Conservation (phyloP, 2,113 vertebrate genomes). For the Motacilla alba region DNA sequence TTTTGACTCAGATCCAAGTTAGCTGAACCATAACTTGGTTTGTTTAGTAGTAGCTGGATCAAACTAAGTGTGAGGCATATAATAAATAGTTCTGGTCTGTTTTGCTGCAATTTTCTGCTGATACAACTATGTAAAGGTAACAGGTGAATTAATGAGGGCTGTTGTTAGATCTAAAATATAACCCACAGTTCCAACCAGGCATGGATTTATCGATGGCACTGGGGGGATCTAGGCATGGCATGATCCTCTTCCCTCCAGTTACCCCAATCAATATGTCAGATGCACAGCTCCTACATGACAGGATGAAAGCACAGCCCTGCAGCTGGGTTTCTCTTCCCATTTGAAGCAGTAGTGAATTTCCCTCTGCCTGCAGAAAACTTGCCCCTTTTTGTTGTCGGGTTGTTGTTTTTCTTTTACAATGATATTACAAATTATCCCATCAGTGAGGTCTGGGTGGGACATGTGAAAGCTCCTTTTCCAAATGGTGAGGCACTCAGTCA, state of each 20-base stretch:
- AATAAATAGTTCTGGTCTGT: background rate
- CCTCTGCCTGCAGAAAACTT: background rate
- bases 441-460: background rate
- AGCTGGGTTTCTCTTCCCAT: background rate
- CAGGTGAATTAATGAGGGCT: background rate
- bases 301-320: background rate
- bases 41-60: background rate
- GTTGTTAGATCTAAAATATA: background rate
- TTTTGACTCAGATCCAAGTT: conserved; percentile 6
- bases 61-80: background rate
- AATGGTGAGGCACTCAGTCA: background rate
- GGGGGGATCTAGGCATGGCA: background rate
- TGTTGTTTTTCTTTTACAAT: background rate
- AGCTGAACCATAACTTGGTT: background rate
- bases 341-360: background rate
- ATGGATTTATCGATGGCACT: background rate
- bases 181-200: background rate
- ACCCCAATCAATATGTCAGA: background rate
- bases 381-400: accelerated
- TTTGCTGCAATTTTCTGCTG: background rate
- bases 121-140: background rate
- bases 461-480: background rate
- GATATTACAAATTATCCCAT: background rate
- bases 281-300: background rate
- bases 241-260: background rate